phyloP scores from a whole-genome alignment of 2,888 invertebrate species.

The Drosophila melanosoma region DNA sequence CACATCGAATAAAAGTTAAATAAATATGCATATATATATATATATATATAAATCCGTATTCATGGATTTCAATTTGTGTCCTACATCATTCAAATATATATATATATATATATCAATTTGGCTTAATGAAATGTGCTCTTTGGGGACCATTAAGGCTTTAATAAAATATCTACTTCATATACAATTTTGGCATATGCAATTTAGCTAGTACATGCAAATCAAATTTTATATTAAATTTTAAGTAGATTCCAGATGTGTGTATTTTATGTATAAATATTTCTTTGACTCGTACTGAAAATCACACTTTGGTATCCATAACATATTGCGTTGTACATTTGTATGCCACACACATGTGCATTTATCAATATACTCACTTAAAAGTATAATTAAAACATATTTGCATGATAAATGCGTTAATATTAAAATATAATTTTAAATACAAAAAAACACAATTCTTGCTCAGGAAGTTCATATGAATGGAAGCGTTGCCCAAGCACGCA shows the following conservation, averaged over 20 bases:
- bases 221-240: conserved; percentile 1
- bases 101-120: not conserved
- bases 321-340: not conserved
- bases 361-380: conserved; percentile 59
- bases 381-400: conserved; percentile 69
- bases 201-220: not conserved
- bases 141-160: not conserved
- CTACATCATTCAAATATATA: not conserved
- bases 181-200: not conserved
- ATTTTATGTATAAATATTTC: not conserved
- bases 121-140: not conserved
- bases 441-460: conserved; percentile 7
- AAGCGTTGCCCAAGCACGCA: conserved; percentile 1
- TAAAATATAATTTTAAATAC: conserved; percentile 19
- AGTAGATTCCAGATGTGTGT: not conserved
- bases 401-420: conserved; percentile 47
- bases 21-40: not conserved
- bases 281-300: not conserved
- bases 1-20: not conserved
- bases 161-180: not conserved
- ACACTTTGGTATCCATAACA: not conserved
- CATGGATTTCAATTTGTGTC: not conserved
- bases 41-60: not conserved
- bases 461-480: not conserved
- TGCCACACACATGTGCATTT: conserved; percentile 16